Evolutionary conservation across 2,113 vertebrate genomes (phyloP).

Genomic region (Melanerpes aurifrons): DNA sequence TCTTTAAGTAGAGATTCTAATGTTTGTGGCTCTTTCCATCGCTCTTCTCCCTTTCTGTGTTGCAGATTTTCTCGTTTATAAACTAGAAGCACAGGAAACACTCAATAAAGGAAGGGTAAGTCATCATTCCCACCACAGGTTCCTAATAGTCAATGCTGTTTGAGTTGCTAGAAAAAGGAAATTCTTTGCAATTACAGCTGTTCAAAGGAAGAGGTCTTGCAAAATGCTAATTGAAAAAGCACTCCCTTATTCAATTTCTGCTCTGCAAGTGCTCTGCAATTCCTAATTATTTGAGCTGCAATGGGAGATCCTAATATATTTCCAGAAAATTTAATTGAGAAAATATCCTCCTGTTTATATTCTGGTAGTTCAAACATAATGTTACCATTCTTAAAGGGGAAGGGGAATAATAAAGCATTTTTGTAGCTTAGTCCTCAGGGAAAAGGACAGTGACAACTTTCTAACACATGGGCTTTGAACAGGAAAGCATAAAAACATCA

Average conservation of each 20-base stretch:
- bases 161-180: conserved; percentile 13
- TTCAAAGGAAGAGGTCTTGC: conserved; percentile 7
- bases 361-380: background rate
- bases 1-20: background rate
- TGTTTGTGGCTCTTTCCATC: background rate
- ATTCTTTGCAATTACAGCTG: conserved; percentile 10
- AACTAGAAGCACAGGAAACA: conserved; percentile 94
- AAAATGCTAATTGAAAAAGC: conserved; percentile 30
- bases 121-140: background rate
- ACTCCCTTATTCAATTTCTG: background rate
- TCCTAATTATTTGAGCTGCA: conserved; percentile 2
- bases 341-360: background rate
- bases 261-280: background rate
- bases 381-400: background rate
- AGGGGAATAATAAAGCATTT: background rate
- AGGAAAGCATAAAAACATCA: conserved; percentile 13
- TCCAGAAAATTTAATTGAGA: conserved; percentile 31
- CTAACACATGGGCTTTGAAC: background rate
- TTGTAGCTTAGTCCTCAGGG: background rate
- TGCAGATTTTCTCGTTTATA: conserved; percentile 95
- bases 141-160: background rate
- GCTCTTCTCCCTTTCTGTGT: conserved; percentile 28
- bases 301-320: background rate
- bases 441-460: background rate
- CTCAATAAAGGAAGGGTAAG: conserved; percentile 98